Conservation (phyloP, 2,797 vertebrate species). For the Rhynchonycteris naso region DNA sequence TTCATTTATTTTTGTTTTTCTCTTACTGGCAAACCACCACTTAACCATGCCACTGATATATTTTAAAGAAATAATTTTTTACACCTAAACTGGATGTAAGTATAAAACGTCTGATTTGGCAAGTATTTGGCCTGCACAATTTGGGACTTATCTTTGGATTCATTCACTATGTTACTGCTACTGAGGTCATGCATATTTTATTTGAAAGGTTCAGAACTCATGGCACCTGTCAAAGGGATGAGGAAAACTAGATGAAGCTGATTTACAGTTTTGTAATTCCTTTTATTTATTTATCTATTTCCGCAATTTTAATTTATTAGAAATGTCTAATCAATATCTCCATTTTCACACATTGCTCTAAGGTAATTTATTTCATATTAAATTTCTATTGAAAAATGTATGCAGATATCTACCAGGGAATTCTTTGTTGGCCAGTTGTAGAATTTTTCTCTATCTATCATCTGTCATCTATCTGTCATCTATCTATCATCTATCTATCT, state of each 20-base stretch:
- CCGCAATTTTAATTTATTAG: background rate
- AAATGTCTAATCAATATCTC: background rate
- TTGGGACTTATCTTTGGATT: background rate
- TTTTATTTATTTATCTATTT: background rate
- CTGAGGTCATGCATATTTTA: background rate
- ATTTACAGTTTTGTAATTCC: slow-evolving; percentile 22
- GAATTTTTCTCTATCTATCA: no score
- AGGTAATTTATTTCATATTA: background rate
- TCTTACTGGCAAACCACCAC: background rate
- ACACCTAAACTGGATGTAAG: background rate
- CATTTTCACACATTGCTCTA: background rate
- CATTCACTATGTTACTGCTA: background rate
- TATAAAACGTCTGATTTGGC: background rate
- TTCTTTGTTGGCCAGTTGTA: background rate
- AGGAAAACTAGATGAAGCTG: background rate
- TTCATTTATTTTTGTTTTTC: background rate
- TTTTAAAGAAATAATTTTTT: slow-evolving; percentile 30
- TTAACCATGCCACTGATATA: background rate
- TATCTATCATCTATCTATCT: no score
- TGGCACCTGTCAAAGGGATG: background rate
- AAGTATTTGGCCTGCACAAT: background rate
- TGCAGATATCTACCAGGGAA: background rate
- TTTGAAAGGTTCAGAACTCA: background rate
- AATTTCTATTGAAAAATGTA: slow-evolving; percentile 32
- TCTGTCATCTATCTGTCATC: no score